Percentiles rank a stretch among this genome's conserved stretches.
Conservation (phyloP, 2,888 invertebrate genomes). For the Trachelus tabidus region DNA sequence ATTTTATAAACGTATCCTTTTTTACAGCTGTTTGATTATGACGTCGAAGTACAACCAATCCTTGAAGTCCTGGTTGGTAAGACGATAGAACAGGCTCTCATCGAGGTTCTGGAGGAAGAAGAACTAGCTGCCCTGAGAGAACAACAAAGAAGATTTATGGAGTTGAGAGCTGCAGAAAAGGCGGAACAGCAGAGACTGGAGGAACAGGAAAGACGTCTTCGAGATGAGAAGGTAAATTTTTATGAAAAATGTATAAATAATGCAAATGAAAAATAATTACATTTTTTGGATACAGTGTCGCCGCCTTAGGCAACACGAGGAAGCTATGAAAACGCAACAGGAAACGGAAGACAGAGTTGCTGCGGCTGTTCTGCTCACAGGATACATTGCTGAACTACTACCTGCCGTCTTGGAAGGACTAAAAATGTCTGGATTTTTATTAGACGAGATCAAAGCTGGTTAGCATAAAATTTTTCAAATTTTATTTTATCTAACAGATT, state of each 20-base stretch:
- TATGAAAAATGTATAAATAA: background rate
- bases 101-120: conserved; percentile 93
- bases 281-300: conserved; percentile 69
- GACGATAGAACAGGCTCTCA: conserved; percentile 88
- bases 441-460: conserved; percentile 74
- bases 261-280: background rate
- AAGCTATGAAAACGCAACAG: conserved; percentile 73
- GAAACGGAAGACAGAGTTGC: conserved; percentile 86
- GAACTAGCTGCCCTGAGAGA: conserved; percentile 84
- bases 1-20: conserved; percentile 4
- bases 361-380: conserved; percentile 84
- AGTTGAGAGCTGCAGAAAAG: conserved; percentile 82
- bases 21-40: conserved; percentile 87
- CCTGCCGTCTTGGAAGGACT: conserved; percentile 86
- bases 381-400: conserved; percentile 87
- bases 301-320: conserved; percentile 78
- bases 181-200: conserved; percentile 85
- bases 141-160: conserved; percentile 79
- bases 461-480: conserved; percentile 26
- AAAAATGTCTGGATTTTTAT: conserved; percentile 78
- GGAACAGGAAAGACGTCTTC: conserved; percentile 79
- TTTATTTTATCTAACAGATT: background rate
- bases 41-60: conserved; percentile 89
- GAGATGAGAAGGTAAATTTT: conserved; percentile 72
- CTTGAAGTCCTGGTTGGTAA: conserved; percentile 90